phyloP scores from a whole-genome alignment of 1,140 invertebrate genomes.

The Campodea augens region DNA sequence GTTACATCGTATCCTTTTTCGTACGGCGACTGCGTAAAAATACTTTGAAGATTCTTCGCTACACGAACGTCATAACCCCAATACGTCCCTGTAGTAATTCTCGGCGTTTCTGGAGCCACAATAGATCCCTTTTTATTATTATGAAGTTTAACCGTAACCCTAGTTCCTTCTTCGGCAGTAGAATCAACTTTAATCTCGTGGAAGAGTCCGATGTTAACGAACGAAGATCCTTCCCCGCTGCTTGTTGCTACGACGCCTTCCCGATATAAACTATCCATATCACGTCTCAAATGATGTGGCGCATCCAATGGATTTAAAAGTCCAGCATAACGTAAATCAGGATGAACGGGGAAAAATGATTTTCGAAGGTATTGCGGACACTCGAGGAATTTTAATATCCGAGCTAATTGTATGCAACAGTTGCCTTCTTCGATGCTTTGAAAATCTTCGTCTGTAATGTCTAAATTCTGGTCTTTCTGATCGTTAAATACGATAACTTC shows the following conservation, averaged over 20 bases:
- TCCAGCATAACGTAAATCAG: conserved; percentile 61
- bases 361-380: conserved; percentile 94
- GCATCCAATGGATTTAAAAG: conserved; percentile 80
- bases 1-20: conserved; percentile 50
- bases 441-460: no score
- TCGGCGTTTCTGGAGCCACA: conserved; percentile 57
- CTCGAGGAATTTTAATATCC: conserved; percentile 85
- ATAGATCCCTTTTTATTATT: conserved; percentile 44
- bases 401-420: conserved; percentile 63
- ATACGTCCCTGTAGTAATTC: conserved; percentile 60
- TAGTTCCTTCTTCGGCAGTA: conserved; percentile 46
- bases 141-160: conserved; percentile 72
- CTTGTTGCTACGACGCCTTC: conserved; percentile 49
- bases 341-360: conserved; percentile 75
- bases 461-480: conserved; percentile 24
- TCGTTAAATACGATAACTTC: conserved; percentile 54
- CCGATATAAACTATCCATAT: no score
- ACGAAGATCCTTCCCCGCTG: conserved; percentile 39
- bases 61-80: conserved; percentile 90
- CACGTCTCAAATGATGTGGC: conserved; percentile 72
- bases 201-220: conserved; percentile 70
- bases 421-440: conserved; percentile 33
- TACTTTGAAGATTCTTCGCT: conserved; percentile 55
- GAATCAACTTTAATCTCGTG: conserved; percentile 65
- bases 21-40: conserved; percentile 71